These are phyloP conservation scores for Miltochrista miniata DNA, from an alignment of 2,888 invertebrate species.

Conservation along the genomic window DNA sequence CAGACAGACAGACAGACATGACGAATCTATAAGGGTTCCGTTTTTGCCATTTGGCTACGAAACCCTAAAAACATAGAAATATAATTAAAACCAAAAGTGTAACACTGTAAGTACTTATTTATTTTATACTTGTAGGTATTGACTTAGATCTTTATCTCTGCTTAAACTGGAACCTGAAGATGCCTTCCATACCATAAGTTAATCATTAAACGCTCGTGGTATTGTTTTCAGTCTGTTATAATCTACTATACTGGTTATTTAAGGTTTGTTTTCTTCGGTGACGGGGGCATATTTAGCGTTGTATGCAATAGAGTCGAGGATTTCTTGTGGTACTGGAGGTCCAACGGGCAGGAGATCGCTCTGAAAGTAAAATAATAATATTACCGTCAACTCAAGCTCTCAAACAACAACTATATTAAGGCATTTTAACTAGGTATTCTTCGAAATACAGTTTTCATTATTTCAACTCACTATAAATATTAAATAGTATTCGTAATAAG, in stretches of 20 bases:
- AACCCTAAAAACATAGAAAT: no score
- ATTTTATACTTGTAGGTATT: conserved; percentile 17
- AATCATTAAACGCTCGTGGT: not conserved
- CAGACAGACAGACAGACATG: no score
- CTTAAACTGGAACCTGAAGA: conserved; percentile 1
- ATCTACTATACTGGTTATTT: not conserved
- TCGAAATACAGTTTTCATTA: no score
- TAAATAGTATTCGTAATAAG: no score
- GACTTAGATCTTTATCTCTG: not conserved
- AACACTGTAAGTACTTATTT: conserved; percentile 17
- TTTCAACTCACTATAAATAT: no score
- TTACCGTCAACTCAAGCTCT: no score
- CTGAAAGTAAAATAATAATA: conserved; percentile 34
- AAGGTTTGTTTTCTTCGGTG: conserved; percentile 14
- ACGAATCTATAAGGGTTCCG: no score
- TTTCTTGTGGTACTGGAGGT: conserved; percentile 55
- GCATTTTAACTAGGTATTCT: no score
- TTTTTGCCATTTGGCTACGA: no score
- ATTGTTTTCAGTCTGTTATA: not conserved
- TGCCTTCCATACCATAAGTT: not conserved
- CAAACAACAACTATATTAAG: no score
- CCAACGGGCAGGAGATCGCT: conserved; percentile 50
- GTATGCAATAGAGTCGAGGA: conserved; percentile 56
- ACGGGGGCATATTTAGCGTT: conserved; percentile 40
- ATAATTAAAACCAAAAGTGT: conserved; percentile 15